phyloP scores from a whole-genome alignment of 2,113 vertebrate species.

The Cynocephalus volans region DNA sequence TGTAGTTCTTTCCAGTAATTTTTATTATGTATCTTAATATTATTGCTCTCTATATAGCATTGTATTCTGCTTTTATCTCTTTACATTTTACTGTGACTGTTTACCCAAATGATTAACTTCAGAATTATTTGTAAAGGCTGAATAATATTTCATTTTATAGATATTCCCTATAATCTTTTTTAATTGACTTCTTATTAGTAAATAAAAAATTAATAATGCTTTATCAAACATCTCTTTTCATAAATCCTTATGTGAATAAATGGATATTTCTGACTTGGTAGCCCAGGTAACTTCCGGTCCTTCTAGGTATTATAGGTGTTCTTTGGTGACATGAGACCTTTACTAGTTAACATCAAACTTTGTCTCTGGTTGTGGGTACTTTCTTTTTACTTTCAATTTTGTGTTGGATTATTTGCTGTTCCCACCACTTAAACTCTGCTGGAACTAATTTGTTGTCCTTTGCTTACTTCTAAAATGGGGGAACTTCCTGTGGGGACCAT shows the following conservation, averaged over 20 bases:
- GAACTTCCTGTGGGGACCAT: too few relatives aligned
- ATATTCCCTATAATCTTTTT: neutral
- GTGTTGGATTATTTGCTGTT: too few relatives aligned
- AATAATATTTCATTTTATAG: neutral
- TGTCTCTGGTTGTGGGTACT: too few relatives aligned
- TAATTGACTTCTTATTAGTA: neutral
- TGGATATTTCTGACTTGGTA: neutral
- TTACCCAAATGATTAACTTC: conserved; percentile 26
- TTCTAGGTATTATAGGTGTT: too few relatives aligned
- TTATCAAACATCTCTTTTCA: neutral
- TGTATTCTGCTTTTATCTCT: neutral
- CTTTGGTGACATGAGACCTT: too few relatives aligned
- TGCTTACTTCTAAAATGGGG: too few relatives aligned
- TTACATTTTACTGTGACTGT: conserved; percentile 32
- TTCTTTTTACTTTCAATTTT: too few relatives aligned
- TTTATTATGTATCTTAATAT: neutral
- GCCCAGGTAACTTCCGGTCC: too few relatives aligned
- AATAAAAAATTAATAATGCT: neutral
- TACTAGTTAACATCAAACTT: too few relatives aligned
- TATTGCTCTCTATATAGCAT: neutral
- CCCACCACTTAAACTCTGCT: too few relatives aligned
- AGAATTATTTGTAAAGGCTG: neutral
- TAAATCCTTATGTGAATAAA: neutral
- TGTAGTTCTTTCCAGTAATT: neutral
- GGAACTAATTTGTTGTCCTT: too few relatives aligned